These are phyloP conservation scores for Merodon equestris DNA, from an alignment of 2,888 invertebrate genomes.

Conservation along the genomic window DNA sequence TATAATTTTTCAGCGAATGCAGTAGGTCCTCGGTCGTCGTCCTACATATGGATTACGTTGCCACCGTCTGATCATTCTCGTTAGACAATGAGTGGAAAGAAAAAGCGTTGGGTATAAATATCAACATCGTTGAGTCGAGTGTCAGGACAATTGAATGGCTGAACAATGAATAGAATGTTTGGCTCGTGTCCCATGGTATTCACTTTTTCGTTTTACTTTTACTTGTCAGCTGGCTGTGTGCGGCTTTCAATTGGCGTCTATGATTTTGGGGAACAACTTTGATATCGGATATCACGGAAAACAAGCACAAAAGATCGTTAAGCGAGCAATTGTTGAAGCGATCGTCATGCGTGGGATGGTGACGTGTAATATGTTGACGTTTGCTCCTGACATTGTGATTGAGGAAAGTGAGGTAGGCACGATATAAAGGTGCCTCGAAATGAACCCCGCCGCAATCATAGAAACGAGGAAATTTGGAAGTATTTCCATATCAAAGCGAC, in stretches of 20 bases:
- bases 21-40: constrained; percentile 45
- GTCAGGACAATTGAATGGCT: constrained; percentile 61
- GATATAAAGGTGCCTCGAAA: no score
- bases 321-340: constrained; percentile 28
- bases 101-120: constrained; percentile 36
- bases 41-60: constrained; percentile 22
- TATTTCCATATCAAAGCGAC: no score
- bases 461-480: no score
- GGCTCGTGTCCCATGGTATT: constrained; percentile 55
- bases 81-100: constrained; percentile 3
- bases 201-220: constrained; percentile 13
- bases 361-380: constrained; percentile 35
- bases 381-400: background rate
- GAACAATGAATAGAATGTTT: constrained; percentile 53
- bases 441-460: no score
- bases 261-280: constrained; percentile 52
- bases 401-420: no score
- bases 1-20: constrained; percentile 71
- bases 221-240: constrained; percentile 56
- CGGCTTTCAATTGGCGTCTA: constrained; percentile 49
- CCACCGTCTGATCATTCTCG: constrained; percentile 27
- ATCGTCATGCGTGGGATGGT: background rate
- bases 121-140: constrained; percentile 59
- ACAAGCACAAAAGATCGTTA: constrained; percentile 29
- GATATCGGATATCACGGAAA: constrained; percentile 54